Base-by-base conservation (phyloP, 1,140 invertebrate genomes). In the Samia ricini region DNA sequence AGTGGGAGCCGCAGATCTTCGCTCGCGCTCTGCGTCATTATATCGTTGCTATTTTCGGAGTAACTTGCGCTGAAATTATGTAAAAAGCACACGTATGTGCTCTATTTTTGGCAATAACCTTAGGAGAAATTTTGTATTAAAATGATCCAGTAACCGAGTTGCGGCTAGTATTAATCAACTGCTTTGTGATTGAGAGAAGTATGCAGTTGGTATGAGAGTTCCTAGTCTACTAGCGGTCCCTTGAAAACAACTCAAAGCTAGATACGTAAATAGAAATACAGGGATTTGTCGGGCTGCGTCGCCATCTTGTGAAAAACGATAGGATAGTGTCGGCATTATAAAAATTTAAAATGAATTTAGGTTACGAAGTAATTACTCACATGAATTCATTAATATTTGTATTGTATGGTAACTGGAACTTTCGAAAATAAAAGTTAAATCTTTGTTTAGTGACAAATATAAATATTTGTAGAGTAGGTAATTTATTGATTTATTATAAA, bases 251-350 rank as follows among this genome's bases (percentile, higher is more conserved):
- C 66, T 67, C 74, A 83, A 79, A 83, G 84, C 81, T 86, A 64
- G 69, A 71, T 74, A 87, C 85, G 73, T 80, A 90, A 90, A 90
- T 90, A 90, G 88, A 90, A 89, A 88, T 85, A 82, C 88, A 85
- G 85, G 88, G 85, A 77, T 86, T 83, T 82, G 85, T 87, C 84
- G 80, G 78, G 85, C 77, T 68, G 74, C 79, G 85, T 81, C 88
- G 88, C 88, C 88, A 90, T 90, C 85, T 90, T 90, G 88, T 90
- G 85, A 90, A 90, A 90, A 89, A 88, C 79, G 85, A 90, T 89
- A 89, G 87, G 81, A 90, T 88, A 74, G 68, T 78, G 76, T 81
- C 81, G 83, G 81, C 76, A 81, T 82, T 83, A 89, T 84, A 83
- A 86, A 86, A 82, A 77, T 81, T 77, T 76, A 78, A 77, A 66